These are phyloP conservation scores for Acanthosepion lycidas DNA, from an alignment of 2,888 invertebrate species.

Conservation along the genomic window DNA sequence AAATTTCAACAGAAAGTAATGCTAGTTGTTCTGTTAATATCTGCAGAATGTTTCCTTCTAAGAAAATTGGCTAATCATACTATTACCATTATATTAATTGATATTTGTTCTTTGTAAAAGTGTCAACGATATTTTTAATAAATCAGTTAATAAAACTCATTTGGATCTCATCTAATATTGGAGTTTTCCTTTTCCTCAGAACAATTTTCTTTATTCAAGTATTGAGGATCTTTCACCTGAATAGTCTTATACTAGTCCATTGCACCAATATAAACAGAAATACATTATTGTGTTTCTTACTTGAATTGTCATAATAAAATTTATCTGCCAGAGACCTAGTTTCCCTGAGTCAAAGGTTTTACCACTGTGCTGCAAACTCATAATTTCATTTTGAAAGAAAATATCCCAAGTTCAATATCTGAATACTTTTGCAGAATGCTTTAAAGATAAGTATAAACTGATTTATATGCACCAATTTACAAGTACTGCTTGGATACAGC, in stretches of 20 bases:
- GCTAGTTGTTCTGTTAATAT: no score
- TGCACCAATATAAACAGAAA: background rate
- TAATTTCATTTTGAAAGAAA: constrained; percentile 23
- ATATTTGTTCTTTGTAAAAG: background rate
- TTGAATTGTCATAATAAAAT: background rate
- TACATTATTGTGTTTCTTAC: background rate
- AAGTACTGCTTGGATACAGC: background rate
- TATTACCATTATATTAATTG: no score
- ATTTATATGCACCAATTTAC: background rate
- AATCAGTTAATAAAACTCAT: background rate
- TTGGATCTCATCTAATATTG: background rate
- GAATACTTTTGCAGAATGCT: background rate
- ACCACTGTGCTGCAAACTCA: background rate
- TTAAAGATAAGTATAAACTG: constrained; percentile 10
- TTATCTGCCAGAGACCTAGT: background rate
- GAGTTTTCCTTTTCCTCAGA: background rate
- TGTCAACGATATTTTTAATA: background rate
- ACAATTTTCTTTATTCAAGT: background rate
- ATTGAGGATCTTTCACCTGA: background rate
- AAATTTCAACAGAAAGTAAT: no score
- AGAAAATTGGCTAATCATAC: no score
- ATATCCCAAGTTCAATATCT: constrained; percentile 15
- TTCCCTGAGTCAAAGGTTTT: background rate
- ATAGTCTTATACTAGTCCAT: background rate
- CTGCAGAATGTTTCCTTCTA: no score